phyloP scores from a whole-genome alignment of 2,113 vertebrate species.

The Ciconia boyciana region DNA sequence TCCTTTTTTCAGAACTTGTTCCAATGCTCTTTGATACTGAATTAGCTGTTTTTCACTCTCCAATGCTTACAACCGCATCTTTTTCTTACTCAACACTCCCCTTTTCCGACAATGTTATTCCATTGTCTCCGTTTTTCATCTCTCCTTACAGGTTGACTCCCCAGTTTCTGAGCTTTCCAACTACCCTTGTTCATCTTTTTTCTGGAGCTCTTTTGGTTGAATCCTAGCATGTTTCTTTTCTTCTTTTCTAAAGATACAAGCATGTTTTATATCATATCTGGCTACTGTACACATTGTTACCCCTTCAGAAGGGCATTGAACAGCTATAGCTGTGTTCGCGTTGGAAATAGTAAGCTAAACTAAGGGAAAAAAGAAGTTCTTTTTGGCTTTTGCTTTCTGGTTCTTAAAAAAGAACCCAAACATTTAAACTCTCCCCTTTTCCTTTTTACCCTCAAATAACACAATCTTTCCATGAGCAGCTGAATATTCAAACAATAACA shows the following conservation, averaged over 20 bases:
- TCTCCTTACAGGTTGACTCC: slow-evolving; percentile 50
- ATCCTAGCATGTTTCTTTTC: slow-evolving; percentile 63
- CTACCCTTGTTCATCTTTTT: slow-evolving; percentile 42
- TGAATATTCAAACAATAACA: slow-evolving; percentile 57
- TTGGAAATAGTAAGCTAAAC: slow-evolving; percentile 50
- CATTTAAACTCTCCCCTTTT: slow-evolving; percentile 64
- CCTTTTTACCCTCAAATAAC: slow-evolving; percentile 34
- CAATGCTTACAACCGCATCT: slow-evolving; percentile 41
- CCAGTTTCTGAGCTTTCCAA: slow-evolving; percentile 56
- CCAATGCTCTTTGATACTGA: slow-evolving; percentile 48
- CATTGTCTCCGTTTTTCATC: slow-evolving; percentile 63
- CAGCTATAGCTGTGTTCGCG: neutral
- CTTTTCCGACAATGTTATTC: slow-evolving; percentile 39
- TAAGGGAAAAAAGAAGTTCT: slow-evolving; percentile 42
- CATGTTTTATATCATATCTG: slow-evolving; percentile 60
- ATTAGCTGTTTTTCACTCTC: slow-evolving; percentile 45
- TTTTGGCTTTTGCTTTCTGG: slow-evolving; percentile 36
- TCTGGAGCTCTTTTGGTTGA: slow-evolving; percentile 57
- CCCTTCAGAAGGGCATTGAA: slow-evolving; percentile 55
- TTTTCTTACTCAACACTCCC: slow-evolving; percentile 61
- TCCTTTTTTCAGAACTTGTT: slow-evolving; percentile 46
- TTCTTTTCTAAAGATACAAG: slow-evolving; percentile 66
- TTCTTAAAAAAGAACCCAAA: slow-evolving; percentile 60
- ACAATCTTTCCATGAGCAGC: neutral
- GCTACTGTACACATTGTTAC: slow-evolving; percentile 56